Base-by-base conservation (phyloP, 2,113 vertebrate species). In the Garra rufa region DNA sequence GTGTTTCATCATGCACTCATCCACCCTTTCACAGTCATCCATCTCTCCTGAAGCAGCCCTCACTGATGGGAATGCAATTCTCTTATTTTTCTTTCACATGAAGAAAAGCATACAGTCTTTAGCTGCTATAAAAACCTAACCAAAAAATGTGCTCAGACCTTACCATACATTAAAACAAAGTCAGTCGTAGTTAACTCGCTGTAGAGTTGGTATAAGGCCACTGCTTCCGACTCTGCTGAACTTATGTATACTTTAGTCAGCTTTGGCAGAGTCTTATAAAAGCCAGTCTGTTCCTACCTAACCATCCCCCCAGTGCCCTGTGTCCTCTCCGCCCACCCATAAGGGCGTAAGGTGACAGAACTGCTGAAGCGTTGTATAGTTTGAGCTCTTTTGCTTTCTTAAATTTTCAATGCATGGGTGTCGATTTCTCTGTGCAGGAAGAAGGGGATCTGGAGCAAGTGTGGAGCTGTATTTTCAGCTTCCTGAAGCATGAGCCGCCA, bases 201-300 rank as follows among this genome's bases (percentile, higher is more conserved):
- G 24, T 24, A 19, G 21, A 76, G 75, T 71, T 59, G 81, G 85
- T 46, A n/a, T n/a, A n/a, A 89, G 86, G 59, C 82, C 81, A 59
- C 71, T 78, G 76, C 55, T 69, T 76, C 81, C 86, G 86, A 88
- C 86, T 88, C 87, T 86, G 87, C 83, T 83, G 88, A 91, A 83
- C 87, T 92, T 86, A 86, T 91, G 88, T 92, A 89, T 92, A 92
- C 91, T 91, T 91, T 88, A 89, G 86, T 89, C 88, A 86, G 87
- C 88, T 91, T 89, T 85, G 84, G 89, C 90, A 87, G 85, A 88
- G 52, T 74, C 88, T 81, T 87, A 92, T 94, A 91, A 93, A 91
- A 91, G 88, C 89, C 48, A 83, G 91, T 91, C 90, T 93, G 91
- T 87, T 86, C 50, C 30, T 92, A 76, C 87, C 61, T 50, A 61